Percentiles rank a stretch among this genome's conserved stretches.
Evolutionary conservation across 2,888 invertebrate species (phyloP).

Genomic region (Crepidodera aurea): DNA sequence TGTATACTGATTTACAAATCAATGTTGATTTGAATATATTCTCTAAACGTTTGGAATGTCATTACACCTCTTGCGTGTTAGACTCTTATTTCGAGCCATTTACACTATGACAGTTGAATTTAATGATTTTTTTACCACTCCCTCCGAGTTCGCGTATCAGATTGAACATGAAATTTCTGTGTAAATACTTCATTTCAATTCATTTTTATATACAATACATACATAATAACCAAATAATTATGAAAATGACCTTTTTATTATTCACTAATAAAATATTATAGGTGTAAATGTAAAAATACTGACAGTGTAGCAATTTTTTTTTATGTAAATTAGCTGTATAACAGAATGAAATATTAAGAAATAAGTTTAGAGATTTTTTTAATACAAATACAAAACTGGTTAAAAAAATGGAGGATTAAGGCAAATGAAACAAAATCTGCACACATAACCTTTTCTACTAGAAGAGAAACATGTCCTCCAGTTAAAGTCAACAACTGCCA

Average conservation of each 20-base stretch:
- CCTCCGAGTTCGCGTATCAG: slow-evolving; percentile 30
- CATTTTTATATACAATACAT: slow-evolving; percentile 7
- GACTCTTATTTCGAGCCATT: slow-evolving; percentile 25
- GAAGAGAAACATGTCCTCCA: too few species aligned
- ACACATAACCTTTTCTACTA: too few species aligned
- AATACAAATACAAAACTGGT: too few species aligned
- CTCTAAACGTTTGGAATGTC: background rate
- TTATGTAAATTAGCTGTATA: too few species aligned
- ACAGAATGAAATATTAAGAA: too few species aligned
- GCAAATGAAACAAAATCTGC: too few species aligned
- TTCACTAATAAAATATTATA: slow-evolving; percentile 6
- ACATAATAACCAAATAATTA: slow-evolving; percentile 15
- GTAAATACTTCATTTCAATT: slow-evolving; percentile 25
- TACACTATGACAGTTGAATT: slow-evolving; percentile 34
- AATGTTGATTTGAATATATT: background rate
- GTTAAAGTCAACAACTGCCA: too few species aligned
- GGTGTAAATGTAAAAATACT: too few species aligned
- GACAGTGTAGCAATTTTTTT: too few species aligned
- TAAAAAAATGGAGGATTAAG: too few species aligned
- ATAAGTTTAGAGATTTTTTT: too few species aligned
- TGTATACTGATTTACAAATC: background rate
- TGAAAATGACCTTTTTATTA: slow-evolving; percentile 22
- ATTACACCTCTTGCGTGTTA: slow-evolving; percentile 28
- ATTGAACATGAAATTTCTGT: slow-evolving; percentile 34
- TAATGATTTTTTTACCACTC: slow-evolving; percentile 36